Evolutionary conservation across 2,113 vertebrate genomes (phyloP), one percentile per base, ranked within the genome.

Genomic region (Progne subis): DNA sequence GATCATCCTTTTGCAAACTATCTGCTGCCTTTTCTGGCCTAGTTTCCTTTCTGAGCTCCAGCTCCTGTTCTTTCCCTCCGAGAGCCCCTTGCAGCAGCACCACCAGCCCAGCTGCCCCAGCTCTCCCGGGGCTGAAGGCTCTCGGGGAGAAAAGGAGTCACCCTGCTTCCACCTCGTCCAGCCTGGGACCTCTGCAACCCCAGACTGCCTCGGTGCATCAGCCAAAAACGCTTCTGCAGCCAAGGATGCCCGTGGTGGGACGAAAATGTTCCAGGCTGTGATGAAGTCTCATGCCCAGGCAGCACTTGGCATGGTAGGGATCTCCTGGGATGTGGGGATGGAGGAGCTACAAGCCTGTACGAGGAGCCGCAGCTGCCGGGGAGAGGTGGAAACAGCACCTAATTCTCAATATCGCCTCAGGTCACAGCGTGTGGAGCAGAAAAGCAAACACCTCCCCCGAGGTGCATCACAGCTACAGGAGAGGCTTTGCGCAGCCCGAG

Each of bases 1-100:
- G 87, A 95, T 96, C 85, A 90, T 92, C 92, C 95, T 79, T 95
- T 88, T 95, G 86, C 87, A 86, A 94, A 76, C 86, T 80, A 75
- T 28, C 92, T 86, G 78, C 94, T 61, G 59, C 87, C 2, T 91
- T 90, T 78, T 61, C 89, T 86, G 94, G 63, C 86, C 96, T 95
- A 82, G 46, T 84, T 96, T 95, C 60, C 61, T 25, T 49, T 29
- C 84, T 3, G 0, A 76, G 60, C 82, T 83, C 78, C 74, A 43
- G 43, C 83, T 92, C 69, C 10, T 4, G 24, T 2, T 70, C 71
- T 29, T 18, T 17, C 84, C 55, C 26, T 57, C 24, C 7, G 0
- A 3, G 46, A 70, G 11, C 39, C 57, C 68, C 26, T 29, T 28
- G 7, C 46, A 64, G 18, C 12, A 0, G 43, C 7, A 3, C 2